Evolutionary conservation across 1,140 invertebrate genomes (phyloP).

Genomic region (Diorhabda elongata): DNA sequence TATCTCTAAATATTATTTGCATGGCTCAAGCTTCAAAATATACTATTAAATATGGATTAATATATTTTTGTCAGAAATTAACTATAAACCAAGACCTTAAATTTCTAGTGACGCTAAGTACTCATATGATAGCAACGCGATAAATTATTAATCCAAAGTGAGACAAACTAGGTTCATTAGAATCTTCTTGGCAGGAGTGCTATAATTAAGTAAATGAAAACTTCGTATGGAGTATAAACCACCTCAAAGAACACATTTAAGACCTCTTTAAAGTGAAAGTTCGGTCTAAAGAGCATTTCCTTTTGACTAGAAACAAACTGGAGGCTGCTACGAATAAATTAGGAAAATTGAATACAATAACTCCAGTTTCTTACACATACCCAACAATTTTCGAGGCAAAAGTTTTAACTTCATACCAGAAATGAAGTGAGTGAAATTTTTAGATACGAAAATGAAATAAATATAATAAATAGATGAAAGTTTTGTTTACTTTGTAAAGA

Average conservation of each 20-base stretch:
- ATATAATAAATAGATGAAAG: no score
- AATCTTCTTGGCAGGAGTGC: background rate
- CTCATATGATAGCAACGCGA: background rate
- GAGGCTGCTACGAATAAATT: background rate
- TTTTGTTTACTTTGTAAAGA: no score
- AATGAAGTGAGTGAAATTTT: no score
- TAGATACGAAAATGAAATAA: no score
- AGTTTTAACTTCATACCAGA: no score
- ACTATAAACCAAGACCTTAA: background rate
- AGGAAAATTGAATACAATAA: conserved; percentile 3
- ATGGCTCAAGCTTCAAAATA: no score
- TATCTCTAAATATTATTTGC: no score
- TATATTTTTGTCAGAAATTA: background rate
- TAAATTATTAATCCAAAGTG: background rate
- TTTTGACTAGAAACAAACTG: background rate
- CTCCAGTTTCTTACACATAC: background rate
- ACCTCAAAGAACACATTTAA: background rate
- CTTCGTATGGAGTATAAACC: background rate
- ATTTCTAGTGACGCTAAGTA: background rate
- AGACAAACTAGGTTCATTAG: background rate
- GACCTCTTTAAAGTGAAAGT: background rate
- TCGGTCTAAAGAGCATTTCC: background rate
- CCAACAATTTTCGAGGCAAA: no score
- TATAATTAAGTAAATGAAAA: background rate
- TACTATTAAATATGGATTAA: no score